Conservation (phyloP, 2,888 invertebrate genomes). For the Acrobasis consociella region DNA sequence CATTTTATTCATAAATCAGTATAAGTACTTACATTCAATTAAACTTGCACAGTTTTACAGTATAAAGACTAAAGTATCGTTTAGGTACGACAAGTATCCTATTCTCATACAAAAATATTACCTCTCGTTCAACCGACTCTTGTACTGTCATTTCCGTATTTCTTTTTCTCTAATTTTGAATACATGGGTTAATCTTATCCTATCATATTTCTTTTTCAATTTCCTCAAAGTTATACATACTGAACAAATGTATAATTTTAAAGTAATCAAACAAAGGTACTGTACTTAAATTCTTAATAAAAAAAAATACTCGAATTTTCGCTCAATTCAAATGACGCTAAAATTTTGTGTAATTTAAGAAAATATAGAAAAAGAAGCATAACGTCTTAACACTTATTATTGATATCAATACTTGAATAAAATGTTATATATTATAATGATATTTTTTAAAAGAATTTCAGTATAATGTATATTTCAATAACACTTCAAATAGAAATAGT, state of each 20-base stretch:
- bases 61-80: slow-evolving; percentile 60
- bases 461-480: too few species aligned
- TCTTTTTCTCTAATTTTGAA: slow-evolving; percentile 13
- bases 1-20: slow-evolving; percentile 80
- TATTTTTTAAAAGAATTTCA: too few species aligned
- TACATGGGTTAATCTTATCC: slow-evolving; percentile 6
- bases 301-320: too few species aligned
- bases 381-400: background rate
- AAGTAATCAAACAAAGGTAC: background rate
- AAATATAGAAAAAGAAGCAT: background rate
- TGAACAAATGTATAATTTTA: slow-evolving; percentile 4
- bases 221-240: slow-evolving; percentile 7
- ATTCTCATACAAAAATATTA: slow-evolving; percentile 75
- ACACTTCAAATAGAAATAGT: too few species aligned
- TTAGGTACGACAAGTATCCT: slow-evolving; percentile 52
- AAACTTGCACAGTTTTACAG: slow-evolving; percentile 59
- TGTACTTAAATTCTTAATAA: too few species aligned
- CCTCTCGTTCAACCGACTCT: slow-evolving; percentile 56
- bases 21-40: slow-evolving; percentile 71
- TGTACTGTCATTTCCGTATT: slow-evolving; percentile 51
- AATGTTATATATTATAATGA: too few species aligned
- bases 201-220: background rate
- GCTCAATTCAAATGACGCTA: background rate
- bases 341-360: background rate
- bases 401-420: background rate